Percentiles rank a stretch among this genome's conserved stretches.
phyloP scores from a whole-genome alignment of 2,888 invertebrate species.

The Eristalis tenax region DNA sequence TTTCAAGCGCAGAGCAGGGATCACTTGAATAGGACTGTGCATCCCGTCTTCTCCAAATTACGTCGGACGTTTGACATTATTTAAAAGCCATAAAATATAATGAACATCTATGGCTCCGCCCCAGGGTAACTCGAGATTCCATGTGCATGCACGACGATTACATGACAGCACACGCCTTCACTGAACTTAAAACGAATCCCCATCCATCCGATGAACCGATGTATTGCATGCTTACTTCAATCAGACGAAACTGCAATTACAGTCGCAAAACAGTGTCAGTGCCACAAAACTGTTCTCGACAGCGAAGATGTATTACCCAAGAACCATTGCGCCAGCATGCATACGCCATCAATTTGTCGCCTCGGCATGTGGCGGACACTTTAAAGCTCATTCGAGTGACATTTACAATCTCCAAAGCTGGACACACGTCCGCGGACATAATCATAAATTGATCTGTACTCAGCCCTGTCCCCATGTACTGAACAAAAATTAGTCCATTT shows the following conservation, averaged over 20 bases:
- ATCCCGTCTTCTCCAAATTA: too few species aligned
- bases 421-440: slow-evolving; percentile 34
- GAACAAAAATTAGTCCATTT: slow-evolving; percentile 56
- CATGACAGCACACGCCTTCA: background rate
- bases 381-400: slow-evolving; percentile 35
- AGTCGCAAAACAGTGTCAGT: slow-evolving; percentile 48
- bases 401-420: slow-evolving; percentile 43
- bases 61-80: too few species aligned
- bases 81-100: too few species aligned
- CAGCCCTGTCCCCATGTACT: slow-evolving; percentile 30
- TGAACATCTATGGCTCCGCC: too few species aligned
- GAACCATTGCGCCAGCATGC: slow-evolving; percentile 25
- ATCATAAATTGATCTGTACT: slow-evolving; percentile 47
- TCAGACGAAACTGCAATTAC: slow-evolving; percentile 22
- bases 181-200: background rate
- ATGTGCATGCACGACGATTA: background rate
- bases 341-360: slow-evolving; percentile 21
- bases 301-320: slow-evolving; percentile 17
- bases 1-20: too few species aligned
- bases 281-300: slow-evolving; percentile 49
- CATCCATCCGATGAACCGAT: background rate
- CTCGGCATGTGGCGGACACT: slow-evolving; percentile 23
- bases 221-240: slow-evolving; percentile 13
- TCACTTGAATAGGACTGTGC: too few species aligned
- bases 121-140: background rate